phyloP scores from a whole-genome alignment of 2,888 invertebrate species.

The Merodon equestris region DNA sequence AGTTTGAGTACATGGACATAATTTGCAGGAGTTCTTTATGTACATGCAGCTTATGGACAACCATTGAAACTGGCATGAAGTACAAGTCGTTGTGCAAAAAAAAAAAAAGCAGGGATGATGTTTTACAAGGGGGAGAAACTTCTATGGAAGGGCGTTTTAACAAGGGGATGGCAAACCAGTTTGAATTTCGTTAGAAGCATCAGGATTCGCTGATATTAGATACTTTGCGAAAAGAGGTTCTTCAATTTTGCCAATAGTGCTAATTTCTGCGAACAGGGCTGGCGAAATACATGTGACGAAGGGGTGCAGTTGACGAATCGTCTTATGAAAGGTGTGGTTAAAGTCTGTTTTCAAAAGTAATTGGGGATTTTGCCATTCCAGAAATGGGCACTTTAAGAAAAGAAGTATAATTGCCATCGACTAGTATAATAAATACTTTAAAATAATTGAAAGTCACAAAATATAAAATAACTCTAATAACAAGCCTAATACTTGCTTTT shows the following conservation, averaged over 20 bases:
- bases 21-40: constrained; percentile 34
- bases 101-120: constrained; percentile 29
- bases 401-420: too few relatives aligned
- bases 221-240: constrained; percentile 41
- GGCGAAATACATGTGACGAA: constrained; percentile 37
- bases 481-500: too few relatives aligned
- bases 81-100: constrained; percentile 43
- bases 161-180: constrained; percentile 24
- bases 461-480: too few relatives aligned
- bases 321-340: too few relatives aligned
- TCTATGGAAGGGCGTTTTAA: too few relatives aligned
- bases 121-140: constrained; percentile 15
- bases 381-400: too few relatives aligned
- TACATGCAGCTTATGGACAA: not conserved
- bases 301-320: not conserved
- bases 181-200: constrained; percentile 12
- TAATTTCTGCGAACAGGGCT: constrained; percentile 22
- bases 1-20: constrained; percentile 13
- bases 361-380: too few relatives aligned
- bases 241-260: constrained; percentile 42
- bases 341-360: too few relatives aligned
- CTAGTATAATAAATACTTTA: too few relatives aligned
- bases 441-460: too few relatives aligned
- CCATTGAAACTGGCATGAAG: constrained; percentile 18
- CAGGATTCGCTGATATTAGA: constrained; percentile 45